phyloP scores from a whole-genome alignment of 2,888 invertebrate genomes.

The Chouioia cunea region DNA sequence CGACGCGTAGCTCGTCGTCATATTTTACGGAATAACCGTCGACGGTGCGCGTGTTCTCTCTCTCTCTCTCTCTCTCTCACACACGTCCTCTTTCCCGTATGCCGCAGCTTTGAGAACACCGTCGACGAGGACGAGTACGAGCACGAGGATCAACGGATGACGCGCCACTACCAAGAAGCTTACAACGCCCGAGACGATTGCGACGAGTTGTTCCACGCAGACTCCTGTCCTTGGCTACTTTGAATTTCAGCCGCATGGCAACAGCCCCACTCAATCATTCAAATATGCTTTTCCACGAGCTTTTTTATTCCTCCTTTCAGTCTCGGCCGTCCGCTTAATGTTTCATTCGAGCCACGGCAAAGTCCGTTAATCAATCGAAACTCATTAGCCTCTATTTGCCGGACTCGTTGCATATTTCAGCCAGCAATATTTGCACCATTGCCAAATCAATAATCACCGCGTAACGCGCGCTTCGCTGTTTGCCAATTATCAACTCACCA shows the following conservation, averaged over 20 bases:
- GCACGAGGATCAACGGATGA: background rate
- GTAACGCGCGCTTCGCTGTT: too few relatives aligned
- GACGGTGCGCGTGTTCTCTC: background rate
- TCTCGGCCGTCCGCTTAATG: too few relatives aligned
- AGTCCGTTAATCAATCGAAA: too few relatives aligned
- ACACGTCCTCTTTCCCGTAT: conserved; percentile 51
- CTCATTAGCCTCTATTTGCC: conserved; percentile 10
- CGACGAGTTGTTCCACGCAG: conserved; percentile 60
- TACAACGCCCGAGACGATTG: conserved; percentile 68
- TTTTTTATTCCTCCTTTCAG: too few relatives aligned
- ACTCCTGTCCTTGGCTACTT: conserved; percentile 31
- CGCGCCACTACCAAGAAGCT: conserved; percentile 70
- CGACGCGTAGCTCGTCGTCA: background rate
- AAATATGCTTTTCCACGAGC: too few relatives aligned
- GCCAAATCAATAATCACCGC: too few relatives aligned
- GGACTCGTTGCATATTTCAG: conserved; percentile 18
- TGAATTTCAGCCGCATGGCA: conserved; percentile 3
- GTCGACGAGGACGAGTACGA: conserved; percentile 21
- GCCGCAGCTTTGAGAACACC: conserved; percentile 65
- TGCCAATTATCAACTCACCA: too few relatives aligned
- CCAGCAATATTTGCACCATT: too few relatives aligned
- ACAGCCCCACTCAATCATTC: too few relatives aligned
- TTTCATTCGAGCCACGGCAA: too few relatives aligned
- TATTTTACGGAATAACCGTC: background rate
- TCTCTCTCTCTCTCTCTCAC: conserved; percentile 68